Percentiles rank a stretch among this genome's conserved stretches.
Evolutionary conservation across 2,797 vertebrate species (phyloP).

Genomic region (Nasua narica): DNA sequence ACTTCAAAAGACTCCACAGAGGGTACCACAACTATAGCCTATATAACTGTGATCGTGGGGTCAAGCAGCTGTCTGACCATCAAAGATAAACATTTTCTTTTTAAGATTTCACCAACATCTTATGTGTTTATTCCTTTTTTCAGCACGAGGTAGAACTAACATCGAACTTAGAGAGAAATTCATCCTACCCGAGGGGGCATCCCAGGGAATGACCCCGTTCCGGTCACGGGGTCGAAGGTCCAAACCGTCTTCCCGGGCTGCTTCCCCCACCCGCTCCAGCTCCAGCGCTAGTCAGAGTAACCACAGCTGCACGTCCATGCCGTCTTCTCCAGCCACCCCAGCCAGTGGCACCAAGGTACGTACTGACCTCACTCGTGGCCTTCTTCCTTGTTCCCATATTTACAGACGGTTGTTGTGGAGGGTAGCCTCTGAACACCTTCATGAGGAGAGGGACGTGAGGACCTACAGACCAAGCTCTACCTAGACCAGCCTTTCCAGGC

Average conservation of each 20-base stretch:
- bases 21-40: not conserved
- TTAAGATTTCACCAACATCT: not conserved
- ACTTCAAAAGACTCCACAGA: not conserved
- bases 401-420: not conserved
- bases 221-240: conserved; percentile 94
- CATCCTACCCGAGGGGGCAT: conserved; percentile 95
- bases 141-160: conserved; percentile 97
- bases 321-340: conserved; percentile 93
- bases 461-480: not conserved
- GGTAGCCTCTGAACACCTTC: not conserved
- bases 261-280: conserved; percentile 95
- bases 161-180: conserved; percentile 98
- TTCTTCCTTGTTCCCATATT: not conserved
- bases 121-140: conserved; percentile 5
- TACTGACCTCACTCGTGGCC: not conserved
- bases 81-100: not conserved
- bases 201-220: conserved; percentile 95
- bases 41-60: not conserved
- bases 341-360: conserved; percentile 94
- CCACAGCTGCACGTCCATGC: conserved; percentile 93
- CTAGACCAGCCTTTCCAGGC: not conserved
- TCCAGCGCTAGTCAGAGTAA: conserved; percentile 98
- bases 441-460: not conserved
- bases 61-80: conserved; percentile 34
- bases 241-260: conserved; percentile 95